Evolutionary conservation across 2,888 invertebrate genomes (phyloP), one percentile per base, ranked within the genome.

Genomic region (Agrochola lota): DNA sequence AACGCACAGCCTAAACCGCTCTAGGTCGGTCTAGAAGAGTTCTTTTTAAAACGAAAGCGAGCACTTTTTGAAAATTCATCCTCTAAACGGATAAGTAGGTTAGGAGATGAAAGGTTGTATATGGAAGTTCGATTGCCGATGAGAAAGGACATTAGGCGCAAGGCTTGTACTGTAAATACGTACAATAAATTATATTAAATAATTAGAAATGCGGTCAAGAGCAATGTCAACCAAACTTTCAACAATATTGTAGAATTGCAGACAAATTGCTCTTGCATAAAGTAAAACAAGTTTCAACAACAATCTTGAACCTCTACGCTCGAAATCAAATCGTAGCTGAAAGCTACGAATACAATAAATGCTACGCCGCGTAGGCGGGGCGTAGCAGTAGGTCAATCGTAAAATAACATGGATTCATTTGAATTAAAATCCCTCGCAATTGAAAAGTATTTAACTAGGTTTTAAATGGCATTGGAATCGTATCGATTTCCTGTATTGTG

Each of bases 301-400:
- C 11, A 71, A 49, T 71, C 40, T 71, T 66, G 57, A 57, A 8
- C 57, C 72, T 30, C 46, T 72, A 52, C 66, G 26, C 20, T 60
- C 15, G 3, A 66, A 71, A 70, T 69, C 15, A 46, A 68, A 63
- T 71, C 62, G 79, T 82, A 79, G 71, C 79, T n/a, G 40, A 40
- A n/a, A 55, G 79, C 82, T 79, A 82, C 74, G 82, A 78, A 73
- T 67, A 12, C 30, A 77, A 77, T 69, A 68, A 67, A 30, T 49
- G 71, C 83, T 82, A 82, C 83, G 82, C 46, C 67, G 43, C 80
- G 81, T 77, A 81, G 80, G 71, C 60, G 60, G 9, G 23, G 30
- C 78, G 78, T 75, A 80, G 80, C 74, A 63, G 66, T 40, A n/a
- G 75, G 17, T 70, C n/a, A 59, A n/a, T 35, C 62, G 67, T 67